Conservation (phyloP, 2,888 invertebrate species). For the Lasioglossum lativentre region DNA sequence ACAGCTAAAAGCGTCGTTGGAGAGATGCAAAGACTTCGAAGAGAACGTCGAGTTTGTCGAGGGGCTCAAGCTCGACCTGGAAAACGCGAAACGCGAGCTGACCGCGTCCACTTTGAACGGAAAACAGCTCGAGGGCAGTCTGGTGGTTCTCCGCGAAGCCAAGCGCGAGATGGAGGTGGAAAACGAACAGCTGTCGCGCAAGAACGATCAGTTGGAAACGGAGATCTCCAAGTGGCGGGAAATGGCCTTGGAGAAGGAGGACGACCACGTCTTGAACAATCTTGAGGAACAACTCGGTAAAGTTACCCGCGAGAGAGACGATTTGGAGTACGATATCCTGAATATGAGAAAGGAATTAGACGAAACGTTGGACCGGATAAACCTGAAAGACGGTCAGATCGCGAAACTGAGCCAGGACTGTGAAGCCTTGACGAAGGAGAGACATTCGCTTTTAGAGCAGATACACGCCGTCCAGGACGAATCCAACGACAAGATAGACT, state of each 20-base stretch:
- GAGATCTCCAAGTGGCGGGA: conserved; percentile 73
- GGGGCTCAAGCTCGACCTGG: conserved; percentile 76
- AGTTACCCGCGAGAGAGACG: conserved; percentile 85
- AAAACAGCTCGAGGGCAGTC: conserved; percentile 84
- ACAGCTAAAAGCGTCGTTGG: conserved; percentile 71
- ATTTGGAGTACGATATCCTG: conserved; percentile 87
- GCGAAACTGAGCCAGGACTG: conserved; percentile 71
- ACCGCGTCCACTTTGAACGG: conserved; percentile 81
- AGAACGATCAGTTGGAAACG: conserved; percentile 75
- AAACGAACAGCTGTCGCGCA: conserved; percentile 74
- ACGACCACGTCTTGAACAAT: conserved; percentile 69
- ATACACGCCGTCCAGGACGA: conserved; percentile 77
- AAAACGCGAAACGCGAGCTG: conserved; percentile 81
- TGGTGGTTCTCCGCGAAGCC: conserved; percentile 82
- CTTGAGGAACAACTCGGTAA: conserved; percentile 72
- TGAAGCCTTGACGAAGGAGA: conserved; percentile 75
- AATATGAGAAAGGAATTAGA: conserved; percentile 86
- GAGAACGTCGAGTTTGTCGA: conserved; percentile 75
- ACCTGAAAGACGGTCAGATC: conserved; percentile 59
- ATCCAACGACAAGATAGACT: conserved; percentile 78
- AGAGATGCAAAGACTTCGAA: conserved; percentile 73
- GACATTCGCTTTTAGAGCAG: conserved; percentile 77
- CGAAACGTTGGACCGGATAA: conserved; percentile 79
- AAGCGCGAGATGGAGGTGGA: conserved; percentile 84
- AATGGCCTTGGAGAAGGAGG: conserved; percentile 63